Evolutionary conservation across 2,113 vertebrate species (phyloP), one percentile per base, ranked within the genome.

Genomic region (Accipiter cooperii): DNA sequence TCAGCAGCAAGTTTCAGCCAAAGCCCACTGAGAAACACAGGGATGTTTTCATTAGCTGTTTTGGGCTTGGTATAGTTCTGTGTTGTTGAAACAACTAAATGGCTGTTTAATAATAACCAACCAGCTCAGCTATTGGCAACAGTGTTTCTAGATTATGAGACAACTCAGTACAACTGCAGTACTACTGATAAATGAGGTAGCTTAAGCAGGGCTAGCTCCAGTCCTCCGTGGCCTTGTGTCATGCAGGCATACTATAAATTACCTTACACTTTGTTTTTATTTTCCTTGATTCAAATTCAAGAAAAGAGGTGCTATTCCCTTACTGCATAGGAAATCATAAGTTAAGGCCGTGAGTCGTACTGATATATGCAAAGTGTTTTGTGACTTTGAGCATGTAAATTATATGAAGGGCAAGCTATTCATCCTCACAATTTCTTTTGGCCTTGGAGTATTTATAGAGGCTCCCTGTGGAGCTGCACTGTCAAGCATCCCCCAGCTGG

Each of bases 371-470:
- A 65, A 71, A 91, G 34, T 84, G 69, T 89, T 95, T 79, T 75
- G 28, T 91, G 93, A 82, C 78, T 96, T 94, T 79, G 87, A 95
- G 70, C 69, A 49, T 94, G 52, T 91, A 87, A 91, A 95, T 91
- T 73, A 40, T 69, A 79, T 36, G 87, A 95, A 95, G 95, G 94
- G 65, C 87, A 90, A 89, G 17, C 78, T 82, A 83, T 93, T 97
- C 61, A 83, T 96, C 70, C 65, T 91, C 75, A 44, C 52, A 34
- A 54, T 82, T 95, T 94, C 89, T 94, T 95, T 93, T 93, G 89
- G 89, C 89, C 96, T 96, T 95, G 74, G 91, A 93, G 84, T 96
- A 97, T 95, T 96, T 96, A 91, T 96, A 94, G 96, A 94, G 65
- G 18, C 44, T 94, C 91, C 81, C 84, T 54, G 78, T 87, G 89